Percentiles rank a stretch among this genome's conserved stretches.
Evolutionary conservation across 2,113 vertebrate genomes (phyloP).

Genomic region (Sylvilagus bachmani): DNA sequence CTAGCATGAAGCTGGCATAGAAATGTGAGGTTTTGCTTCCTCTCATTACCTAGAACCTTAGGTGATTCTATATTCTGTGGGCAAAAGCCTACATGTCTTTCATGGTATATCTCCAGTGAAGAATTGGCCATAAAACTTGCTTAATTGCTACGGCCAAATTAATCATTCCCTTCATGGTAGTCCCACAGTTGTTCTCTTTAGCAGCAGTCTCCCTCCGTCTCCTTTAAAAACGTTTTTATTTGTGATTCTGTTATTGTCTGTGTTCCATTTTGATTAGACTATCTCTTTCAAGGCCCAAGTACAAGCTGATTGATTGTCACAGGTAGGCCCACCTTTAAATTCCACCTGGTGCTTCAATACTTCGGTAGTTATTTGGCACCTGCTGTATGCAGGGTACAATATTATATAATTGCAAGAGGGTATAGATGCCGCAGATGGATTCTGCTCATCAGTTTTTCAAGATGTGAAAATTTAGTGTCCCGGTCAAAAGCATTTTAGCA

Average conservation of each 20-base stretch:
- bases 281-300: not conserved
- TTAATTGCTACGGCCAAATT: not conserved
- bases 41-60: not conserved
- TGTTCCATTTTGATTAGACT: not conserved
- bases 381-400: not conserved
- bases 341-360: accelerated
- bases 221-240: not conserved
- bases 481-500: not conserved
- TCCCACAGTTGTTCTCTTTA: not conserved
- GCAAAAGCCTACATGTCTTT: not conserved
- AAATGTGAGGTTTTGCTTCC: not conserved
- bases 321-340: not conserved
- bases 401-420: not conserved
- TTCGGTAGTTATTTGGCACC: not conserved
- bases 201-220: not conserved
- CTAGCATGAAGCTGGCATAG: not conserved
- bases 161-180: not conserved
- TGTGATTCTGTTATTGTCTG: not conserved
- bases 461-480: not conserved
- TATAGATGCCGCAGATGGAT: not conserved
- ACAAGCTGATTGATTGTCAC: not conserved
- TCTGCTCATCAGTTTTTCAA: not conserved
- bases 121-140: not conserved
- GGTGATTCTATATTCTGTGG: not conserved
- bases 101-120: not conserved